Conservation (phyloP, 2,797 vertebrate species). For the Phaenicophaeus curvirostris region DNA sequence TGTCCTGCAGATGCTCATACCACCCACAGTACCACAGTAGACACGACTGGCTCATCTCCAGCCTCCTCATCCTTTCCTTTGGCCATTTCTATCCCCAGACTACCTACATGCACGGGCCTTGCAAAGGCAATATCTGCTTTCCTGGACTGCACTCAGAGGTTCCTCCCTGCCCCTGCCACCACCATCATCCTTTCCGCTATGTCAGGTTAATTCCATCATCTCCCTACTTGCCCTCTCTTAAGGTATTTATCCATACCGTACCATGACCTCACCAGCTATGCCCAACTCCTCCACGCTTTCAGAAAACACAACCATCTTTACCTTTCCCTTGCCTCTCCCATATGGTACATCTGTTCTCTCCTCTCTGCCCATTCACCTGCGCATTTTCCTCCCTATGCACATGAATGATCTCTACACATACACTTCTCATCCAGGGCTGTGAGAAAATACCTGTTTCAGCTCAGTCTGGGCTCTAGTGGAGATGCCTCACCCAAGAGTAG, state of each 20-base stretch:
- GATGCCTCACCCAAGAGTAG: neutral
- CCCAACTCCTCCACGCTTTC: neutral
- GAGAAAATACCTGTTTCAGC: neutral
- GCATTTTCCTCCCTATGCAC: neutral
- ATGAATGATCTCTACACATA: accelerated
- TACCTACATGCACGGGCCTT: neutral
- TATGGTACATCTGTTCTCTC: neutral
- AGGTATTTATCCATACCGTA: neutral
- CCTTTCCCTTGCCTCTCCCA: neutral
- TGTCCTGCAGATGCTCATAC: neutral
- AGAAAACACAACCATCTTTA: neutral
- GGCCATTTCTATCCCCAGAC: neutral
- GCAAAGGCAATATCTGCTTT: neutral
- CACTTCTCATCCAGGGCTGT: neutral
- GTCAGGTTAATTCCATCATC: neutral
- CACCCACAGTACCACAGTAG: neutral
- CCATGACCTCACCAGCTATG: neutral
- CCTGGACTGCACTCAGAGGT: neutral
- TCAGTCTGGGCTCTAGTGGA: neutral
- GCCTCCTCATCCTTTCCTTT: neutral
- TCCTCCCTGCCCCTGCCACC: neutral
- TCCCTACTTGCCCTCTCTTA: neutral
- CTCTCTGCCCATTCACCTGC: neutral
- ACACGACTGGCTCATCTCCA: neutral
- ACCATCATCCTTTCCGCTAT: neutral